Conservation (phyloP, 2,113 vertebrate genomes). For the Catharus minimus region DNA sequence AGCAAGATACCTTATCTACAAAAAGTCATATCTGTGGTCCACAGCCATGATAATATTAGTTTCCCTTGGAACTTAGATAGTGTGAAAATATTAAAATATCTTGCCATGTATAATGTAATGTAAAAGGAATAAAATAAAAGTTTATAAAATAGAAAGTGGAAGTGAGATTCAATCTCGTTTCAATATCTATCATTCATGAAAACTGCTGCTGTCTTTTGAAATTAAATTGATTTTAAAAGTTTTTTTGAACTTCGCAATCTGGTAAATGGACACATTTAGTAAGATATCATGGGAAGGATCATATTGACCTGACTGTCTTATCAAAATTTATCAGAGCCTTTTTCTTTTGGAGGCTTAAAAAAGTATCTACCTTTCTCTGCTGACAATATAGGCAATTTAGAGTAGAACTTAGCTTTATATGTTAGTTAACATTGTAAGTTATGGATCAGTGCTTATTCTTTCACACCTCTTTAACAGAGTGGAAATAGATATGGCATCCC, state of each 20-base stretch:
- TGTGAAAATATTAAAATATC: neutral
- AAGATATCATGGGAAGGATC: neutral
- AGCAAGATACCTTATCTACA: neutral
- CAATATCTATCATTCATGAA: neutral
- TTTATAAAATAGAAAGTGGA: neutral
- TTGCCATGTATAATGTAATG: neutral
- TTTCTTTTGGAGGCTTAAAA: neutral
- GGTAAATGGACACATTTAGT: neutral
- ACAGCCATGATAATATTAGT: neutral
- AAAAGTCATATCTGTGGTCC: neutral
- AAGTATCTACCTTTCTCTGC: neutral
- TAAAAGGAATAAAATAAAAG: neutral
- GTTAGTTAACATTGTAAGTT: neutral
- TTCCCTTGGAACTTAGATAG: neutral
- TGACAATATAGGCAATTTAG: neutral
- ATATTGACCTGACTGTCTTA: neutral
- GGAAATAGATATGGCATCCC: rapidly evolving
- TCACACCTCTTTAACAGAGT: neutral
- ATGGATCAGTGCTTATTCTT: neutral
- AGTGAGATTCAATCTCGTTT: neutral
- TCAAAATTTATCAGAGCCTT: neutral
- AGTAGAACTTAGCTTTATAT: neutral
- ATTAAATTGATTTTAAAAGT: neutral
- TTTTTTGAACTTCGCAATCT: neutral
- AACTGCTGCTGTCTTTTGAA: neutral